These are phyloP conservation scores for Drosophila truncata DNA, from an alignment of 1,140 invertebrate species.

Conservation along the genomic window DNA sequence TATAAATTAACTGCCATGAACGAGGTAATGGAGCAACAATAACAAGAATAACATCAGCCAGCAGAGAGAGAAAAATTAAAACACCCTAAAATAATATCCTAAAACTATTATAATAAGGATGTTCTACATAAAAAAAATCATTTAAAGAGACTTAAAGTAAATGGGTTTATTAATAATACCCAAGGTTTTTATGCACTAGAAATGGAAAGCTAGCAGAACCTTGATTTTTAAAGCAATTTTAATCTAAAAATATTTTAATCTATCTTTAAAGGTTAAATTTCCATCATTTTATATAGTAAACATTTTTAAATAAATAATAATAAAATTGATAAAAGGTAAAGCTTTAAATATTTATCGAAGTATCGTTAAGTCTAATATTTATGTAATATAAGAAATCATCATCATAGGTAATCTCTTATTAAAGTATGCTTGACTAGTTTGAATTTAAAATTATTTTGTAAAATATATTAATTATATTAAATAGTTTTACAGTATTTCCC, in stretches of 20 bases:
- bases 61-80: constrained; percentile 17
- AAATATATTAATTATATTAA: too few species aligned
- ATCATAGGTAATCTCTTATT: neutral
- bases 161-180: neutral
- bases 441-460: too few species aligned
- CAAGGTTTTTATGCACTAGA: neutral
- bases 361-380: neutral
- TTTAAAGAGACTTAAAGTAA: neutral
- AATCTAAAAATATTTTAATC: too few species aligned
- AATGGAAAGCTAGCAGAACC: neutral
- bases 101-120: neutral
- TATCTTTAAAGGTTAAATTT: too few species aligned
- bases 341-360: neutral
- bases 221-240: neutral
- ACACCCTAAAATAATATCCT: neutral
- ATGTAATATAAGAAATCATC: too few species aligned
- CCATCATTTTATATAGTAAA: too few species aligned
- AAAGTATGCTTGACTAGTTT: too few species aligned
- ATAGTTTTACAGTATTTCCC: neutral
- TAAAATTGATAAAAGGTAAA: too few species aligned
- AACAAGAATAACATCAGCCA: constrained; percentile 24
- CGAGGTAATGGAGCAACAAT: constrained; percentile 72
- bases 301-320: too few species aligned
- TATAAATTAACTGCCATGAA: constrained; percentile 79
- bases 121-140: neutral